Base-by-base conservation (phyloP, 2,888 invertebrate genomes). In the Adelognathus sp. region DNA sequence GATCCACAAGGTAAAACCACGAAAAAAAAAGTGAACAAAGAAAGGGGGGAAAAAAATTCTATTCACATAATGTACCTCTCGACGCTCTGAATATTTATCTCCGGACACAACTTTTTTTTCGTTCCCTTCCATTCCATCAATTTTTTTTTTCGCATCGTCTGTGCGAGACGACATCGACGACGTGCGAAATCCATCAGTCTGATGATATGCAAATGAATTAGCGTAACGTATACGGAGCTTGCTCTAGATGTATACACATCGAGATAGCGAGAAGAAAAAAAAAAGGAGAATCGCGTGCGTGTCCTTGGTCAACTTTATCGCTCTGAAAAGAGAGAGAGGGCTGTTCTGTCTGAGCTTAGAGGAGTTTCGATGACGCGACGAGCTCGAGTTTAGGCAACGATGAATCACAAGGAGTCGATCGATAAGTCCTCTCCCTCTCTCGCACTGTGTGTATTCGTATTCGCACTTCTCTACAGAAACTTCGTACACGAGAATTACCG, bases 361-460 rank as follows among this genome's bases (percentile, higher is more conserved):
- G 7, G 29, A 31, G 27, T 61, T 41, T 39, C 54, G 24, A 31
- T 33, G 44, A 58, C 44, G 46, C 24, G 14, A 5, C 36, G 36
- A 16, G 46, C 36, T 27, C 36, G 50, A 56, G 33, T 66, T 76
- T 61, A 9, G 60, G 66, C 18, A 36, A 33, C 73, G 77, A 73
- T 77, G 77, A 77, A 77, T 77, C 77, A 77, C 56, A 27, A 73
- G 63, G 73, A 67, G 44, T 56, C 72, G 46, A 77, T 77, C 77
- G 77, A 77, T 77, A 69, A 69, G 16, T 73, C 21, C 39, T 63
- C 21, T 6, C 21, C 3, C 24, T 11, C 1, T 24, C 27, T 24
- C 46, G n/a, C n/a, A n/a, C n/a, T n/a, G n/a, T n/a, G n/a, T n/a
- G n/a, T 5, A 21, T 50, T 18, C 50, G 50, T 50, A 24, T 27